Evolutionary conservation across 2,797 vertebrate species (phyloP).

Genomic region (Phyllotis vaccarum): DNA sequence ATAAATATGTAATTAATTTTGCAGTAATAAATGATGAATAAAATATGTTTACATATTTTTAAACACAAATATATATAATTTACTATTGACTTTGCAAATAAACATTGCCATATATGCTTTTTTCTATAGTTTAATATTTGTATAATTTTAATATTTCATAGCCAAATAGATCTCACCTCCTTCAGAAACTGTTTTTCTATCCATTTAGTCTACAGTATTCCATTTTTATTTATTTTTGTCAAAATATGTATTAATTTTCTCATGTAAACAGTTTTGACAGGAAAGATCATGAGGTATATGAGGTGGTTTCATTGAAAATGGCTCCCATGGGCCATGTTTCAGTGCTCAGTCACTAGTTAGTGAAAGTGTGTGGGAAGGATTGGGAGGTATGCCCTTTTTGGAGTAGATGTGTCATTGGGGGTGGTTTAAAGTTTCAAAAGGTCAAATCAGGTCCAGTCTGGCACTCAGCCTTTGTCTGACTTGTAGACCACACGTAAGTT

Average conservation of each 20-base stretch:
- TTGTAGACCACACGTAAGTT: background rate
- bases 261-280: background rate
- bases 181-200: slow-evolving; percentile 47
- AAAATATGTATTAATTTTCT: slow-evolving; percentile 27
- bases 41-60: background rate
- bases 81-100: slow-evolving; percentile 25
- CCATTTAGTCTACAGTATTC: background rate
- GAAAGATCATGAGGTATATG: slow-evolving; percentile 17
- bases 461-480: background rate
- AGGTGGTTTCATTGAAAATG: background rate
- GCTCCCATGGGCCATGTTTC: background rate
- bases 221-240: background rate
- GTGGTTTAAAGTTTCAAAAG: background rate
- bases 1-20: slow-evolving; percentile 26
- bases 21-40: background rate
- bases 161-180: background rate
- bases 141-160: background rate
- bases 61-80: background rate
- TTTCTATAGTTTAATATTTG: background rate
- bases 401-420: background rate
- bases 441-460: background rate
- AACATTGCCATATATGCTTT: background rate
- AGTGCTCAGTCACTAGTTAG: background rate
- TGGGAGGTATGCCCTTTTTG: background rate
- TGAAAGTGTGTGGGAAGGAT: background rate